Evolutionary conservation across 2,797 vertebrate species (phyloP).

Genomic region (Lutjanus argentimaculatus): DNA sequence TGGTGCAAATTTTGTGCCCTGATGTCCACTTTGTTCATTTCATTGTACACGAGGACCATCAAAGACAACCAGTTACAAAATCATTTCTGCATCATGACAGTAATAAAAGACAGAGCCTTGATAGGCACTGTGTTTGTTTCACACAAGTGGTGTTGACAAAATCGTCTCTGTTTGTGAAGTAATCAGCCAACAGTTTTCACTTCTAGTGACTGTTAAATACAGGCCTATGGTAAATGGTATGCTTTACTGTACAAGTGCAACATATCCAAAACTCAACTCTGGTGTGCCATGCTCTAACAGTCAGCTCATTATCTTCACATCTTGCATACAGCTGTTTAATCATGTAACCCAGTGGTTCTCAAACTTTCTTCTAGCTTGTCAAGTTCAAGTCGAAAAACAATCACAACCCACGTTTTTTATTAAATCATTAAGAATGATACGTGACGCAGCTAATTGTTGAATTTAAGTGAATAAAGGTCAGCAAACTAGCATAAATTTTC

Average conservation of each 20-base stretch:
- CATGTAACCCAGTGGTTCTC: not conserved
- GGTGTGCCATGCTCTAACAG: slow-evolving; percentile 20
- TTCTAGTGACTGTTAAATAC: slow-evolving; percentile 33
- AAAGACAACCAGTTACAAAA: not conserved
- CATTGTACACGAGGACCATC: not conserved
- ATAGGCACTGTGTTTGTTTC: slow-evolving; percentile 61
- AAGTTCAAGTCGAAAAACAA: too few species aligned
- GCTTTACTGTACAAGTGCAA: slow-evolving; percentile 57
- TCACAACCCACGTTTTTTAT: too few species aligned
- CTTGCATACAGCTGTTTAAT: not conserved
- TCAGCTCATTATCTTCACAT: not conserved
- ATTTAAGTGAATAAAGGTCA: too few species aligned
- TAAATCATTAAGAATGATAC: too few species aligned
- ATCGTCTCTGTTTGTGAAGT: slow-evolving; percentile 56
- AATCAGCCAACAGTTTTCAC: slow-evolving; percentile 36
- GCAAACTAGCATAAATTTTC: too few species aligned
- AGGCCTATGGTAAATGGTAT: slow-evolving; percentile 35
- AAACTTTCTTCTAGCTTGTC: too few species aligned
- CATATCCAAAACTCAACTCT: slow-evolving; percentile 19
- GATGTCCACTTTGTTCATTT: too few species aligned
- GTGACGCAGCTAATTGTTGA: too few species aligned
- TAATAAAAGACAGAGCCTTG: not conserved
- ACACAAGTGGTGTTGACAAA: slow-evolving; percentile 46
- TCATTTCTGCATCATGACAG: not conserved
- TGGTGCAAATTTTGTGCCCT: too few species aligned